These are phyloP conservation scores for Acrocera orbiculus DNA, from an alignment of 2,888 invertebrate species.

Conservation along the genomic window DNA sequence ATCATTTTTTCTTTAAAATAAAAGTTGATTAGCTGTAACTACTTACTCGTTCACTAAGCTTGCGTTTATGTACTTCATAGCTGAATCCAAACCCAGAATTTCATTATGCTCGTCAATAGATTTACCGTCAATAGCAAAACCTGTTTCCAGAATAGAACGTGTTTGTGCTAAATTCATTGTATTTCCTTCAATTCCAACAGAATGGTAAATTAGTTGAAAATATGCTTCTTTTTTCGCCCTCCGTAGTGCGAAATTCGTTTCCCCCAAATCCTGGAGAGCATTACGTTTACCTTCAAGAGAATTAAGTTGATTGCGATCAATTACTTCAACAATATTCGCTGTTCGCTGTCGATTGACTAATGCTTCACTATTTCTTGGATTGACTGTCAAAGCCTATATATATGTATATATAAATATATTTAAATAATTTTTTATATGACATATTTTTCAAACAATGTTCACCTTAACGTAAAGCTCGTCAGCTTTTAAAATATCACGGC, in stretches of 20 bases:
- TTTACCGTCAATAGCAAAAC: slow-evolving; percentile 71
- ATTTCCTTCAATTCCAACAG: slow-evolving; percentile 94
- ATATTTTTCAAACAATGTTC: slow-evolving; percentile 5
- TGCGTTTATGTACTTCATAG: slow-evolving; percentile 82
- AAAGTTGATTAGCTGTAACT: background rate
- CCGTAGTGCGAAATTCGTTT: slow-evolving; percentile 58
- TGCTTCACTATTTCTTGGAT: slow-evolving; percentile 68
- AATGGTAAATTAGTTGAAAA: slow-evolving; percentile 90
- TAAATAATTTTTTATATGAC: background rate
- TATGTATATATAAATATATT: background rate
- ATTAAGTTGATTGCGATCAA: slow-evolving; percentile 45
- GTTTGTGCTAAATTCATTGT: slow-evolving; percentile 90
- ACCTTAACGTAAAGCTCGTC: slow-evolving; percentile 78
- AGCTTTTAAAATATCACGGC: slow-evolving; percentile 71
- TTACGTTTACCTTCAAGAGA: slow-evolving; percentile 69
- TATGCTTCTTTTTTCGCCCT: slow-evolving; percentile 89
- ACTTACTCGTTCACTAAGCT: slow-evolving; percentile 48
- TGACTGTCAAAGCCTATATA: slow-evolving; percentile 51
- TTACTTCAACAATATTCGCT: slow-evolving; percentile 70
- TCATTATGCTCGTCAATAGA: slow-evolving; percentile 95
- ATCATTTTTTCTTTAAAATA: background rate
- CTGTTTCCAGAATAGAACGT: slow-evolving; percentile 77
- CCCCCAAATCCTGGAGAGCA: slow-evolving; percentile 62
- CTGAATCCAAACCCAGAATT: slow-evolving; percentile 83
- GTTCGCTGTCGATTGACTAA: slow-evolving; percentile 67